Evolutionary conservation across 2,797 vertebrate species (phyloP).

Genomic region (Enteromius unitaeniatus): DNA sequence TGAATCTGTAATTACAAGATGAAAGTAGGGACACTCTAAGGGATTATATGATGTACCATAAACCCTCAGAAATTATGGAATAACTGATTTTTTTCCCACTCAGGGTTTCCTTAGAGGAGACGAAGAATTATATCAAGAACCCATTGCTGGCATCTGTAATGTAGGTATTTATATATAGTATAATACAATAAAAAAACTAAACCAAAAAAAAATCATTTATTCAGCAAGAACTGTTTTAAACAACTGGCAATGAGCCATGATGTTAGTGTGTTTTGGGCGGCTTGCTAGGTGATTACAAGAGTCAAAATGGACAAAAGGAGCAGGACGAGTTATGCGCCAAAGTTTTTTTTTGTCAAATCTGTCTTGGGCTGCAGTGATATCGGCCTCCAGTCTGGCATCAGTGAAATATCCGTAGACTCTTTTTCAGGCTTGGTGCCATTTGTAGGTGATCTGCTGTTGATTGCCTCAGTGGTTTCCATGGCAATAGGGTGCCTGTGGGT

Average conservation of each 20-base stretch:
- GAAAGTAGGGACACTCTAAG: slow-evolving; percentile 32
- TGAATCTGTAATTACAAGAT: slow-evolving; percentile 53
- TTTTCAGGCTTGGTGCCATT: slow-evolving; percentile 14
- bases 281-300: background rate
- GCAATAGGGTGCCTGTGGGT: slow-evolving; percentile 7
- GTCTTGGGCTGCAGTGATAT: slow-evolving; percentile 2
- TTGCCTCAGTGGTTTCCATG: slow-evolving; percentile 39
- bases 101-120: background rate
- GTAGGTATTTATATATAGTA: background rate
- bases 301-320: background rate
- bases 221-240: background rate
- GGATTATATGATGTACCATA: slow-evolving; percentile 45
- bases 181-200: background rate
- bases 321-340: background rate
- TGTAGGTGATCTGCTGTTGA: slow-evolving; percentile 22
- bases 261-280: background rate
- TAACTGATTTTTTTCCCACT: slow-evolving; percentile 3
- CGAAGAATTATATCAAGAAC: background rate
- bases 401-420: background rate
- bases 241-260: background rate
- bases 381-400: background rate
- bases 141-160: background rate
- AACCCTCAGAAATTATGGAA: slow-evolving; percentile 33
- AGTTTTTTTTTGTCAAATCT: background rate
- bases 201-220: too few species aligned